Conservation (phyloP, 2,888 invertebrate species). For the Nemotelus nigrinus region DNA sequence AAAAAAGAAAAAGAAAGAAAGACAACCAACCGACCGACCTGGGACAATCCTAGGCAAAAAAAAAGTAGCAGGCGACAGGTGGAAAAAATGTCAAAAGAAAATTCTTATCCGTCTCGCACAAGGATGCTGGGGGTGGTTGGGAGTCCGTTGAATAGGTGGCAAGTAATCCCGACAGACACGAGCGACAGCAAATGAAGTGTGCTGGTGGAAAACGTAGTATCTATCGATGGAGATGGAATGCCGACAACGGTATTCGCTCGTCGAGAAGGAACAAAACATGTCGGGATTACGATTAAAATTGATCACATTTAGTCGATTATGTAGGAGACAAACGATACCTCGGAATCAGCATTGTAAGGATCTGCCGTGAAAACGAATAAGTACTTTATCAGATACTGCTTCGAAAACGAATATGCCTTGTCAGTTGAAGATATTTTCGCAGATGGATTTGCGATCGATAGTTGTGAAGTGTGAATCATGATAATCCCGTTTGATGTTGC, state of each 20-base stretch:
- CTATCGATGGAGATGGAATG: slow-evolving; percentile 27
- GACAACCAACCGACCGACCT: too few species aligned
- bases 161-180: slow-evolving; percentile 11
- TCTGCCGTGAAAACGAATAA: too few species aligned
- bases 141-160: background rate
- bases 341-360: too few species aligned
- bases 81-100: slow-evolving; percentile 20
- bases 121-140: slow-evolving; percentile 4
- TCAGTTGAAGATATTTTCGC: too few species aligned
- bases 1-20: background rate
- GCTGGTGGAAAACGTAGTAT: slow-evolving; percentile 20
- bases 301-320: slow-evolving; percentile 39
- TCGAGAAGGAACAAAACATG: background rate
- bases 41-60: too few species aligned
- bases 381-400: too few species aligned
- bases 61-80: slow-evolving; percentile 5
- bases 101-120: slow-evolving; percentile 12
- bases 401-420: too few species aligned
- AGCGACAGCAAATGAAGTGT: slow-evolving; percentile 3
- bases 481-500: too few species aligned
- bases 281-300: slow-evolving; percentile 37
- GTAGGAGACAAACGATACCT: slow-evolving; percentile 33
- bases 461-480: too few species aligned
- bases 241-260: slow-evolving; percentile 6
- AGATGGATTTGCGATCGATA: too few species aligned